Conservation (phyloP, 2,797 vertebrate species). For the Coilia nasus region DNA sequence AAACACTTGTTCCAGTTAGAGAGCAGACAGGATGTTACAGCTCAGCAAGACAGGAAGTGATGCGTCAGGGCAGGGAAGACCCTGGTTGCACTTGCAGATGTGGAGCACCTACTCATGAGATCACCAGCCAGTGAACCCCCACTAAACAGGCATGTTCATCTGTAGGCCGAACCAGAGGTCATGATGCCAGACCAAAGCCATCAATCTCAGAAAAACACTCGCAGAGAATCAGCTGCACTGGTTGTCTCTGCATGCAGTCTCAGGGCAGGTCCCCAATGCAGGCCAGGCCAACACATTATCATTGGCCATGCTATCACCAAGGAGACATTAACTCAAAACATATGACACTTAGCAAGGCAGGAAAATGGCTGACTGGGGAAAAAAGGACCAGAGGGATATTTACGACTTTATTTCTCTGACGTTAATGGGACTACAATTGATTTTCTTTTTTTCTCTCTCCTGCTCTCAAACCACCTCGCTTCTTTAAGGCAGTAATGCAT, state of each 20-base stretch:
- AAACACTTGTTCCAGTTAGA: slow-evolving; percentile 37
- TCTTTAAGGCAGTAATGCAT: slow-evolving; percentile 6
- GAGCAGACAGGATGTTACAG: slow-evolving; percentile 38
- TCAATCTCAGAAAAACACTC: not conserved
- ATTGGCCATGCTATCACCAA: not conserved
- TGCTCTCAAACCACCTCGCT: not conserved
- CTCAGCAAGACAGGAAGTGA: not conserved
- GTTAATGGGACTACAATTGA: slow-evolving; percentile 20
- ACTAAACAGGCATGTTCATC: not conserved
- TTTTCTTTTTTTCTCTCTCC: slow-evolving; percentile 20
- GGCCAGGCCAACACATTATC: not conserved
- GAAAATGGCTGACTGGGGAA: not conserved
- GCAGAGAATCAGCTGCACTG: not conserved
- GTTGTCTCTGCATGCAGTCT: not conserved
- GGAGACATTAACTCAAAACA: slow-evolving; percentile 8
- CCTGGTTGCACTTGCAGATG: not conserved
- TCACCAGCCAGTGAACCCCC: not conserved
- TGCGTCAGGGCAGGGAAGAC: not conserved
- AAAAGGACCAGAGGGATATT: slow-evolving; percentile 13
- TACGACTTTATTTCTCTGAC: slow-evolving; percentile 31
- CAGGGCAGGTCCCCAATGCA: not conserved
- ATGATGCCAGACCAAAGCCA: not conserved
- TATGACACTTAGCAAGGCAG: not conserved
- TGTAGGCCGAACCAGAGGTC: not conserved
- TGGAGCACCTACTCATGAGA: not conserved